Evolutionary conservation across 2,797 vertebrate genomes (phyloP), one percentile per base, ranked within the genome.

Genomic region (Gephyroberyx darwinii): DNA sequence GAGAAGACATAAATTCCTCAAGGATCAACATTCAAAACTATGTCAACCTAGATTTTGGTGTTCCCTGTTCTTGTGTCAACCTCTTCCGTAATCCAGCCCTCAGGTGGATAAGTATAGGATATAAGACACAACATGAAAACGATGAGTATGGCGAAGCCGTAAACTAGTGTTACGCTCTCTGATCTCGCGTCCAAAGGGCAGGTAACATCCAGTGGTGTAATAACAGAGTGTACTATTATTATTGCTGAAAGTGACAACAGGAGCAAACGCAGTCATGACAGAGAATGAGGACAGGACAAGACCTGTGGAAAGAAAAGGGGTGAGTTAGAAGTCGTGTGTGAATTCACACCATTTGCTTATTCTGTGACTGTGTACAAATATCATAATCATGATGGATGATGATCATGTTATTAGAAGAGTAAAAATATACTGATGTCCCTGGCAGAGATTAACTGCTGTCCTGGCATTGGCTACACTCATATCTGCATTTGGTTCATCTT

Each of bases 401-500:
- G 41, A 66, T 58, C 72, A 8, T 47, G 52, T 53, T 54, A 41
- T 16, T 56, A 51, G 37, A 50, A 31, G 7, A 50, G 12, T 64
- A 22, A 51, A 22, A 16, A 16, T 3, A 19, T 45, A 7, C 35
- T 61, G n/a, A 17, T 80, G 39, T 85, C 58, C 22, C 60, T 55
- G 16, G 16, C 92, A 99, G 96, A 94, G 73, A 76, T 76, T 97
- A 64, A 97, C 96, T 0, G 0, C 74, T 0, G 50, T 91, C 16
- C 93, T 98, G 3, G 91, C 71, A 0, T 41, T 95, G 75, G 93
- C 93, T 0, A 90, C 95, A 0, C 89, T 98, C 69, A 69, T 96
- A 17, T 93, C 96, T 5, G 87, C 95, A 0, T 96, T 99, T 43
- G 97, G 97, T n/a, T 98, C 96, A 0, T 98, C 96, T 16, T 98